A percentile compares a stretch with the other conserved stretches of the same genome.
These are phyloP conservation scores for Hypocryptadius cinnamomeus DNA, from an alignment of 2,113 vertebrate species.

Conservation along the genomic window DNA sequence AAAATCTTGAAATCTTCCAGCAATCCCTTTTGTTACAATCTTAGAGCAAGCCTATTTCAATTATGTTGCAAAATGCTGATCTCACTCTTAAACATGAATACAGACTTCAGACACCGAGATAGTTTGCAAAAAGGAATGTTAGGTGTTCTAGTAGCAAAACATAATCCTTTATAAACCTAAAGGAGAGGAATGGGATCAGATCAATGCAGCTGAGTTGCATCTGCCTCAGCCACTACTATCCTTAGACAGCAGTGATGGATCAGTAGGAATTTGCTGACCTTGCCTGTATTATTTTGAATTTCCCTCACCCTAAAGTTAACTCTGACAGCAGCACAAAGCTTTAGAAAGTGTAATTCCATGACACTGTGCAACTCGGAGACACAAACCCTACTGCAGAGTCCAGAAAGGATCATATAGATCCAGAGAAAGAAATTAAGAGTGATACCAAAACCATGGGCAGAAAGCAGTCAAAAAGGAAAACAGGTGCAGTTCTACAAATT, in stretches of 20 bases:
- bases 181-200: not conserved
- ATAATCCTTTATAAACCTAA: not conserved
- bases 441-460: not conserved
- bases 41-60: not conserved
- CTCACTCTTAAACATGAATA: not conserved
- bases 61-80: not conserved
- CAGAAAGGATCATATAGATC: not conserved
- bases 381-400: not conserved
- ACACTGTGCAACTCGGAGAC: not conserved
- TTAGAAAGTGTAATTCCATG: not conserved
- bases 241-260: not conserved
- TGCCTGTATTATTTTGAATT: not conserved
- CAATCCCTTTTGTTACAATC: not conserved
- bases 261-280: not conserved
- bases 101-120: not conserved
- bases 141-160: not conserved
- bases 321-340: not conserved
- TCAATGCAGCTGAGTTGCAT: not conserved
- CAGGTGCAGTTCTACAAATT: not conserved
- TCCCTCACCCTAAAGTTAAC: not conserved
- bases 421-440: not conserved
- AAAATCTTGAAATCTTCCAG: not conserved
- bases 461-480: not conserved
- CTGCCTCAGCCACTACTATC: not conserved
- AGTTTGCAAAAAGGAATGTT: not conserved